A percentile compares a stretch with the other conserved stretches of the same genome.
These are phyloP conservation scores for Menidia menidia DNA, from an alignment of 2,797 vertebrate genomes.

Conservation along the genomic window DNA sequence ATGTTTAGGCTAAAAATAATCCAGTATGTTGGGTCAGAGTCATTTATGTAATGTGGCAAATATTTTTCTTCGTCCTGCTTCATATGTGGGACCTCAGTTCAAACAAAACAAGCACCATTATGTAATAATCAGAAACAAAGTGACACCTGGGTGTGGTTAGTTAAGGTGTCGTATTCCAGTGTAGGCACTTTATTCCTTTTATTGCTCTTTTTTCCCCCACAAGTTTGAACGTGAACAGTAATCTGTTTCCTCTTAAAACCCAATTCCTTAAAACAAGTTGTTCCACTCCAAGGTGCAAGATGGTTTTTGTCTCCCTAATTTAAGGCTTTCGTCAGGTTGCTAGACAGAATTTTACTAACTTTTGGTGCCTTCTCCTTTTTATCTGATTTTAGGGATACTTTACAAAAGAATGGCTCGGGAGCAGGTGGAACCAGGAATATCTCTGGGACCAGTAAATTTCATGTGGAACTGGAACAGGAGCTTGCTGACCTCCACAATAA, in stretches of 20 bases:
- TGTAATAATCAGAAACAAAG: conserved; percentile 9
- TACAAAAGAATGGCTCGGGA: conserved; percentile 93
- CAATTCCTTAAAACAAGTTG: conserved; percentile 10
- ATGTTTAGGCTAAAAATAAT: not conserved
- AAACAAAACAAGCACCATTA: not conserved
- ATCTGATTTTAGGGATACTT: conserved; percentile 85
- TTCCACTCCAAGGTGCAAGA: not conserved
- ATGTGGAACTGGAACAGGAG: conserved; percentile 93
- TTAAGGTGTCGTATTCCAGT: conserved; percentile 12
- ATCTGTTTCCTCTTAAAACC: not conserved
- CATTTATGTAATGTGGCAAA: conserved; percentile 19
- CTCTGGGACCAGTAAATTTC: conserved; percentile 97
- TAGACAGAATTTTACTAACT: not conserved
- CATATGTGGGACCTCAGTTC: not conserved
- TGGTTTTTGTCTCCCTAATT: not conserved
- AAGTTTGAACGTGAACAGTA: conserved; percentile 33
- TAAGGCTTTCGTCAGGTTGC: not conserved
- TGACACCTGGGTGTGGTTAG: conserved; percentile 15
- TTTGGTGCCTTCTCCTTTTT: not conserved
- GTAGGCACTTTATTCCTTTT: conserved; percentile 12
- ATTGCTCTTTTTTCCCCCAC: not conserved
- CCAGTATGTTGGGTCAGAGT: not conserved
- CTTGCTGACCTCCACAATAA: conserved; percentile 95
- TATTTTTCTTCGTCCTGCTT: conserved; percentile 11
- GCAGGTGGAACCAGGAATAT: conserved; percentile 98